Evolutionary conservation across 2,113 vertebrate genomes (phyloP), one percentile per base, ranked within the genome.

Genomic region (Heliornis fulica): DNA sequence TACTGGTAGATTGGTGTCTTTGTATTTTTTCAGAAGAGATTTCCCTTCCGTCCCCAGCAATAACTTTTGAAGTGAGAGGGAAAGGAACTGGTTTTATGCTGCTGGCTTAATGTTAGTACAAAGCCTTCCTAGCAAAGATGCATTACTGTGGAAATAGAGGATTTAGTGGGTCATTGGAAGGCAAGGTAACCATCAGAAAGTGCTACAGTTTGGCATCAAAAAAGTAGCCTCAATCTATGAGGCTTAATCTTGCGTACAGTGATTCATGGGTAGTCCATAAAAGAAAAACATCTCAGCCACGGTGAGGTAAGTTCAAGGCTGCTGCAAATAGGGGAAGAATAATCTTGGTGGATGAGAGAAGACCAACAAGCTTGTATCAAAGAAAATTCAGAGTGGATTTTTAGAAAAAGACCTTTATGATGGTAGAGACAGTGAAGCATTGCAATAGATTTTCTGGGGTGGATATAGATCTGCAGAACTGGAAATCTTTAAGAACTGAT

Each of bases 391-490:
- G 79, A 28, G 26, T 90, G 63, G 63, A 69, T 94, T 92, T 80
- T 81, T n/a, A n/a, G 90, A 83, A 85, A 88, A 95, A 95, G 76
- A 32, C 22, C n/a, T 74, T 86, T 80, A 50, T 80, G 80, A 83
- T 59, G 45, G 36, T 53, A 86, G 36, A 93, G 72, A n/a, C 1
- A 4, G 60, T 83, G 54, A 96, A 87, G 45, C 28, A 36, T 32
- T 76, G 45, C 51, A 83, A 54, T 57, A 65, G 66, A 93, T 95
- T 93, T 95, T 92, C 63, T 65, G 45, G 29, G 59, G 8, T 46
- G 18, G 26, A 74, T 61, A 61, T 22, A 13, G 64, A 70, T 77
- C 66, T 70, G 26, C 63, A 80, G 92, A 95, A 79, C 63, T 80
- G 76, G 79, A 90, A 95, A 86, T 83, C 63, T 74, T 90, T 70